phyloP scores from a whole-genome alignment of 1,140 invertebrate species.

The Drosophila pruinosa region DNA sequence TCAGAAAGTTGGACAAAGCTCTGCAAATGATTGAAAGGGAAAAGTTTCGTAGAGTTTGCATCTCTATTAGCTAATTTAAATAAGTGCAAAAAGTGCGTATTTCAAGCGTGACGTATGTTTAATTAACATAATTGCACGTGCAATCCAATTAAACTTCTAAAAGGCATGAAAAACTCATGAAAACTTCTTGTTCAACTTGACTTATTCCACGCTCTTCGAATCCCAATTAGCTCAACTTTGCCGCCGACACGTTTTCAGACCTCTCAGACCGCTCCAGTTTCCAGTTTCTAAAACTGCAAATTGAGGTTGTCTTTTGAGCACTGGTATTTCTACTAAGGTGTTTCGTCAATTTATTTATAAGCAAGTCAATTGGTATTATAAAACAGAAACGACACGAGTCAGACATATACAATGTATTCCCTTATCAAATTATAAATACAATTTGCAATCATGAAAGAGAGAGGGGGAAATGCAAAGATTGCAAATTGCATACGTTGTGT shows the following conservation, averaged over 20 bases:
- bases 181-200: slow-evolving; percentile 48
- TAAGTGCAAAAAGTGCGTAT: slow-evolving; percentile 7
- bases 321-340: not conserved
- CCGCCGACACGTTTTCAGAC: slow-evolving; percentile 3
- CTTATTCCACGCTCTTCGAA: slow-evolving; percentile 46
- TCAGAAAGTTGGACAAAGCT: slow-evolving; percentile 8
- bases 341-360: not conserved
- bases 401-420: slow-evolving; percentile 12
- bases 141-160: slow-evolving; percentile 58
- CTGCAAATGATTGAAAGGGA: slow-evolving; percentile 10
- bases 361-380: not conserved
- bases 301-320: not conserved
- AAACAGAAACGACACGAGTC: not conserved
- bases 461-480: not conserved
- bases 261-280: not conserved
- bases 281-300: not conserved
- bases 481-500: slow-evolving; percentile 39
- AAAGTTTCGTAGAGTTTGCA: not conserved
- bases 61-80: slow-evolving; percentile 37
- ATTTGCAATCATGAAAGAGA: slow-evolving; percentile 4
- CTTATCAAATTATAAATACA: slow-evolving; percentile 17
- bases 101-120: slow-evolving; percentile 33
- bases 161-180: slow-evolving; percentile 16
- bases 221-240: slow-evolving; percentile 53
- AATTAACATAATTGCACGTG: slow-evolving; percentile 59